Evolutionary conservation across 2,888 invertebrate genomes (phyloP), one percentile per base, ranked within the genome.

Genomic region (Cerastis leucographa): DNA sequence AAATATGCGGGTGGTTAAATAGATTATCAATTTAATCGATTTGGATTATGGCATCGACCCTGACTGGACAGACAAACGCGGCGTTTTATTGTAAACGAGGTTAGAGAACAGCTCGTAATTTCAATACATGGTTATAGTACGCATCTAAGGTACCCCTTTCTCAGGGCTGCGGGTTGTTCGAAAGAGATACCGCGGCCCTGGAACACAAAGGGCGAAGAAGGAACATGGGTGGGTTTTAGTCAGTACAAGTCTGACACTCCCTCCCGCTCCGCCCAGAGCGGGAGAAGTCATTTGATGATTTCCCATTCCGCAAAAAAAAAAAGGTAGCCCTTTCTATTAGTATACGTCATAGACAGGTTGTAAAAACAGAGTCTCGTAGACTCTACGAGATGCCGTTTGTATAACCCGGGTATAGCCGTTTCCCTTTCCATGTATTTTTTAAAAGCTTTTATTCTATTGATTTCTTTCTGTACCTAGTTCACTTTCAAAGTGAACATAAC

Each of bases 1-100:
- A 35, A 35, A 76, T 73, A 86, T 85, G 81, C 81, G 83, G 87
- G 87, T 83, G 62, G 42, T 73, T 42, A 68, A 78, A 67, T 84
- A 61, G 66, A 85, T 79, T 78, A 76, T 71, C 49, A 66, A 75
- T 74, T 66, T 22, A 80, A 76, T 71, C 49, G 40, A 78, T 61
- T 76, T 54, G 46, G 51, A 68, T 71, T 77, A 74, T 67, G 14
- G 66, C 61, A 44, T 72, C 66, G 74, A 61, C 74, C 84, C 70
- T 84, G 73, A 69, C 71, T 67, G 42, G 59, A 65, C 59, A 72
- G 76, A 78, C 74, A 78, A 78, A 74, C 66, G 54, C 17, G 12
- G 29, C 59, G 44, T 66, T 84, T 84, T 76, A 61, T 73, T 77
- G 67, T 71, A 70, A 73, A 83, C 70, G 25, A 83, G 56, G 25